Evolutionary conservation across 2,113 vertebrate genomes (phyloP).

Genomic region (Zosterops hypoxanthus): DNA sequence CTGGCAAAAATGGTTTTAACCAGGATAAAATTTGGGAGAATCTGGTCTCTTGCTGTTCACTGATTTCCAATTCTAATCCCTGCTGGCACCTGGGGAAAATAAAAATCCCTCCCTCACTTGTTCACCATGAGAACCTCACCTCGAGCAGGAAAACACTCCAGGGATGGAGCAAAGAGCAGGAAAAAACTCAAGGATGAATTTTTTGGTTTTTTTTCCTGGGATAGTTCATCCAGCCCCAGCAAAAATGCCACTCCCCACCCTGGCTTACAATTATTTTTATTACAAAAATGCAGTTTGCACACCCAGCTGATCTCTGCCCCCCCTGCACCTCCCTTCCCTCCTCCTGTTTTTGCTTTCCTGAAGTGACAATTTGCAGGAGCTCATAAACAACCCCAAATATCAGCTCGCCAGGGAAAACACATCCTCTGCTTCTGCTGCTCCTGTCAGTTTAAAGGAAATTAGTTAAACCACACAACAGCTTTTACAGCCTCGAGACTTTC

Average conservation of each 20-base stretch:
- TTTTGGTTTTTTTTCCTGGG: not conserved
- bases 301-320: not conserved
- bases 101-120: not conserved
- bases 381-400: constrained; percentile 17
- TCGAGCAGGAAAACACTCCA: fast-evolving
- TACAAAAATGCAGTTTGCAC: not conserved
- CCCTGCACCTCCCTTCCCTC: not conserved
- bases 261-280: not conserved
- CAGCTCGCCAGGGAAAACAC: constrained; percentile 8
- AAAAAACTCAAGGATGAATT: not conserved
- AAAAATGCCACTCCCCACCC: not conserved
- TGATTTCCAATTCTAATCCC: not conserved
- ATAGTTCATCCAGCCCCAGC: not conserved
- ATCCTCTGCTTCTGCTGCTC: not conserved
- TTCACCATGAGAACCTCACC: not conserved
- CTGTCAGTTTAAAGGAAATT: not conserved
- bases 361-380: not conserved
- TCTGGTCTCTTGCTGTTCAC: not conserved
- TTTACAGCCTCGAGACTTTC: not conserved
- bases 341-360: not conserved
- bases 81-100: not conserved
- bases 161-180: not conserved
- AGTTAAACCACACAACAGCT: constrained; percentile 11
- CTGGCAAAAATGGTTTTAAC: not conserved
- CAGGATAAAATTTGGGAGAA: not conserved